Evolutionary conservation across 2,797 vertebrate genomes (phyloP).

Genomic region (Ceyx erithaca): DNA sequence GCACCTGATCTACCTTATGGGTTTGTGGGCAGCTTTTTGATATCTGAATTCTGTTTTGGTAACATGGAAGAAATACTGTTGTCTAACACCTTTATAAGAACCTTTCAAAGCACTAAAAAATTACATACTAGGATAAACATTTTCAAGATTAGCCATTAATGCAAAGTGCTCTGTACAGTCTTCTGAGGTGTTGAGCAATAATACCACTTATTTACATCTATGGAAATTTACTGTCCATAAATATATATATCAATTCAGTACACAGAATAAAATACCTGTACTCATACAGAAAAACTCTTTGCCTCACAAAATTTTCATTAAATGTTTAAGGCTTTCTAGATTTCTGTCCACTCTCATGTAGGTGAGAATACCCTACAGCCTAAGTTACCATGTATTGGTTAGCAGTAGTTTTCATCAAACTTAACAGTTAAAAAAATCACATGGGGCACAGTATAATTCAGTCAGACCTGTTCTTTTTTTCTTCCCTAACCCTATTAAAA

Average conservation of each 20-base stretch:
- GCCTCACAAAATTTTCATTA: neutral
- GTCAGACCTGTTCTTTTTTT: neutral
- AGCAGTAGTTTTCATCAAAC: neutral
- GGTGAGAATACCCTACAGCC: neutral
- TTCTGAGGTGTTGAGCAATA: neutral
- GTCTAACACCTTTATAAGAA: neutral
- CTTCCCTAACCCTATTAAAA: neutral
- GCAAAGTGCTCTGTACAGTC: neutral
- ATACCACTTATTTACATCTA: neutral
- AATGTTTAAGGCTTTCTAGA: neutral
- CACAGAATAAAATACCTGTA: neutral
- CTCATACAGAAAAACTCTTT: neutral
- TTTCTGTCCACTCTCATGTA: neutral
- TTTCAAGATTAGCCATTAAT: neutral
- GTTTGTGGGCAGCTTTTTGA: constrained; percentile 20
- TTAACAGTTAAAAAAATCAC: neutral
- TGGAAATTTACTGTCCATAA: neutral
- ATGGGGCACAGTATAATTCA: neutral
- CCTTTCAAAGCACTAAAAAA: neutral
- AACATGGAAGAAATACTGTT: neutral
- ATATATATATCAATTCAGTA: neutral
- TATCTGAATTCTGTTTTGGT: neutral
- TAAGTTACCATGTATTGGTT: neutral
- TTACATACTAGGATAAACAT: neutral
- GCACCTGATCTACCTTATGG: neutral